phyloP scores from a whole-genome alignment of 2,888 invertebrate species.

The Flabesymbios commensalis region DNA sequence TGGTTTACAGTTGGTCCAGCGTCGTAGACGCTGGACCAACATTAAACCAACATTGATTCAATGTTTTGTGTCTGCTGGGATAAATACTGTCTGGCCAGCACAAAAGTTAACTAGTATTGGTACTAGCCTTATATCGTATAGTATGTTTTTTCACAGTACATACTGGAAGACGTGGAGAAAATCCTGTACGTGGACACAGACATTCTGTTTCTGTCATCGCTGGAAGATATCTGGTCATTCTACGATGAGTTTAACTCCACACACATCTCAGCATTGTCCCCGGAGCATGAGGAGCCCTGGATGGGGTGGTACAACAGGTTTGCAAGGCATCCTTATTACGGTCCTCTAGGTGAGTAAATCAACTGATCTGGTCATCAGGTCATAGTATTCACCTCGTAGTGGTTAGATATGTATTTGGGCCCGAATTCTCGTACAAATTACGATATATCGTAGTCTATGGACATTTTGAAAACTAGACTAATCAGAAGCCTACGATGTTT shows the following conservation, averaged over 20 bases:
- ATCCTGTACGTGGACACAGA: slow-evolving; percentile 93
- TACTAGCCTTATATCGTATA: background rate
- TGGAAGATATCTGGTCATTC: slow-evolving; percentile 81
- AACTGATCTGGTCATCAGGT: background rate
- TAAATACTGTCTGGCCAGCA: too few relatives aligned
- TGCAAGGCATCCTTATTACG: slow-evolving; percentile 93
- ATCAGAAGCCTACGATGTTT: too few relatives aligned
- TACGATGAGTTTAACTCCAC: slow-evolving; percentile 80
- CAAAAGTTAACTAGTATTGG: too few relatives aligned
- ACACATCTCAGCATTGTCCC: slow-evolving; percentile 84
- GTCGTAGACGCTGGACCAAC: too few relatives aligned
- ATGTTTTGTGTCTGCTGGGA: too few relatives aligned
- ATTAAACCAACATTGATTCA: too few relatives aligned
- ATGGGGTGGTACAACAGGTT: slow-evolving; percentile 95
- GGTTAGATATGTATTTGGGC: too few relatives aligned
- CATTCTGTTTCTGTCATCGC: slow-evolving; percentile 81
- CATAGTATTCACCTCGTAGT: too few relatives aligned
- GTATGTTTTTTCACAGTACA: slow-evolving; percentile 7
- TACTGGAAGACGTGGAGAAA: slow-evolving; percentile 76
- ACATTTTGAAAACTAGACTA: too few relatives aligned
- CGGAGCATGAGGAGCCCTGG: slow-evolving; percentile 88
- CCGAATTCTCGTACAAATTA: too few relatives aligned
- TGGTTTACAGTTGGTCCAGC: too few relatives aligned
- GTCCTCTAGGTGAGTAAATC: slow-evolving; percentile 70
- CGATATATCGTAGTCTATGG: too few relatives aligned